Base-by-base conservation (phyloP, 2,888 invertebrate genomes). In the Punctoribates punctum region DNA sequence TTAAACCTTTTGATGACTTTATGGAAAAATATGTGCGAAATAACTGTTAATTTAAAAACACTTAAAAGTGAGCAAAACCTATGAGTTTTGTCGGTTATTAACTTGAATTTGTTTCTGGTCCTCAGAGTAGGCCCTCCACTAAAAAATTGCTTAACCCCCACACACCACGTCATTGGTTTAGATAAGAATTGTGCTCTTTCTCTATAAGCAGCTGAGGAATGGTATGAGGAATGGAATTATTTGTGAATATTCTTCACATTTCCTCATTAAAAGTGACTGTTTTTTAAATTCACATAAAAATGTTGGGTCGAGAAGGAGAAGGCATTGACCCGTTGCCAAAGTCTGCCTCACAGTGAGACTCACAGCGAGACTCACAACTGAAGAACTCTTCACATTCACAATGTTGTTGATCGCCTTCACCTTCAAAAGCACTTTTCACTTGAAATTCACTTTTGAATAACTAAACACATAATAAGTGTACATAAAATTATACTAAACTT, bases 301-400 rank as follows among this genome's bases (percentile, higher is more conserved):
- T 27, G 15, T 34, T 5, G 9, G 29, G 29, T 20, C 65, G 38
- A 65, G n/a, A 60, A 60, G 25, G 8, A 51, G n/a, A 51, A 70
- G 70, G 70, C 70, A 70, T 42, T 70, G 70, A 70, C 70, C 70
- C 42, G 70, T 42, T 70, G 42, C 34, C n/a, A 25, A 34, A 70
- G 70, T 65, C 65, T 34, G 34, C 65, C 60, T 25, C 29, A 34
- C 34, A 65, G 34, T 20, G 3, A 65, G 65, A 13, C 42, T 34
- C 34, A 34, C 34, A 34, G n/a, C 23, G 5, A 60, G 23, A 60
- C 3, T 11, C 42, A 54, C 1, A 6, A 6, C 23, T 54, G 3
- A 4, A 29, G 29, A 29, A 3, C 34, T 62, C 29, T 34, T n/a
- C 11, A 29, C 62, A 38, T 70, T 42, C 20, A 42, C 70, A 70